Evolutionary conservation across 2,888 invertebrate species (phyloP).

Genomic region (Eubasilissa splendida): DNA sequence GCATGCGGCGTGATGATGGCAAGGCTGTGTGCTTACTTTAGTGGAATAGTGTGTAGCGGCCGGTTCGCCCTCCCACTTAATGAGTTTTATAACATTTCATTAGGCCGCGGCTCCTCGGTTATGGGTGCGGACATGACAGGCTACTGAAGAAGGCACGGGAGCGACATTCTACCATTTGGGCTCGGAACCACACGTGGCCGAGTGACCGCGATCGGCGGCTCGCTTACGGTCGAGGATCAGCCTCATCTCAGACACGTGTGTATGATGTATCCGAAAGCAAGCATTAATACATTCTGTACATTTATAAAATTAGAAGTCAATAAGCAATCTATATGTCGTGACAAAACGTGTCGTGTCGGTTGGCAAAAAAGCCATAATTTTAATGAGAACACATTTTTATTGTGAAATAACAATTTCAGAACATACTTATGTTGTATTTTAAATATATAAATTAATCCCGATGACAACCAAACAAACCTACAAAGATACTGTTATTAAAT

Average conservation of each 20-base stretch:
- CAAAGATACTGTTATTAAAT: no score
- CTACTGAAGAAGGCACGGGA: slow-evolving; percentile 51
- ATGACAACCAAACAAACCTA: no score
- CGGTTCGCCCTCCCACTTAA: slow-evolving; percentile 54
- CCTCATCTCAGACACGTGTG: background rate
- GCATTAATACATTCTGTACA: no score
- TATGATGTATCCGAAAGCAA: no score
- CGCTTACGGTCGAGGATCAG: slow-evolving; percentile 4
- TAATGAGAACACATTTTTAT: no score
- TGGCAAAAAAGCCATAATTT: no score
- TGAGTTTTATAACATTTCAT: slow-evolving; percentile 58
- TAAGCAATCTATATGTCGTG: no score
- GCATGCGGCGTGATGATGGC: slow-evolving; percentile 39
- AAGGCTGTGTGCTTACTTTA: slow-evolving; percentile 30
- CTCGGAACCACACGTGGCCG: background rate
- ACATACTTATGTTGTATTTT: no score
- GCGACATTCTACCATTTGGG: background rate
- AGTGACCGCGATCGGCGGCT: background rate
- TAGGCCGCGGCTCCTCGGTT: slow-evolving; percentile 46
- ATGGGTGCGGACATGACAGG: slow-evolving; percentile 52
- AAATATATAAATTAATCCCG: no score
- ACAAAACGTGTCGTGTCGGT: no score
- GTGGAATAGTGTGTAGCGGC: slow-evolving; percentile 40
- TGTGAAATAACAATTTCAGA: no score
- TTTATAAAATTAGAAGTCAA: no score